Conservation (phyloP, 2,888 invertebrate species). For the Nomada lathburiana region DNA sequence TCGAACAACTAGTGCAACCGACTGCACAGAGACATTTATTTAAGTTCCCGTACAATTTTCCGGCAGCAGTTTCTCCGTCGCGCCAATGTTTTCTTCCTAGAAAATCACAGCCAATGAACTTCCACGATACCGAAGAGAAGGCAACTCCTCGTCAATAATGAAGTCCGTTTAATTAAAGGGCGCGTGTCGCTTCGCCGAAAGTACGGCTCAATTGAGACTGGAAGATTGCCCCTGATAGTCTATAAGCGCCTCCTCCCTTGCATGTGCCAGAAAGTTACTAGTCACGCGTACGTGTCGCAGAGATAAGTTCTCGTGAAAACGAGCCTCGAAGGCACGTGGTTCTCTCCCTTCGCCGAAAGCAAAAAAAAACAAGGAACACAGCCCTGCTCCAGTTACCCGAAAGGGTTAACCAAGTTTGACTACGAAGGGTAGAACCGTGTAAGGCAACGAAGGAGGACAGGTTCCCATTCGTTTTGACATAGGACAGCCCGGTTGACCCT, state of each 20-base stretch:
- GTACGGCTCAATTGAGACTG: slow-evolving; percentile 37
- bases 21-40: not conserved
- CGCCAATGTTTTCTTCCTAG: not conserved
- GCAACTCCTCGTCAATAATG: slow-evolving; percentile 40
- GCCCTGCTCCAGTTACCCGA: slow-evolving; percentile 30
- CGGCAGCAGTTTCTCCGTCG: not conserved
- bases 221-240: slow-evolving; percentile 34
- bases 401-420: slow-evolving; percentile 59
- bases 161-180: slow-evolving; percentile 47
- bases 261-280: not conserved
- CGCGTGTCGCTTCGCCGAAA: slow-evolving; percentile 35
- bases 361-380: not conserved
- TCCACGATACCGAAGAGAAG: slow-evolving; percentile 21
- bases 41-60: not conserved
- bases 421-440: slow-evolving; percentile 41
- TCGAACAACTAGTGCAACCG: not conserved
- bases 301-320: slow-evolving; percentile 39
- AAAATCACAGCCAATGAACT: slow-evolving; percentile 7
- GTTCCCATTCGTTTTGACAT: slow-evolving; percentile 32
- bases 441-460: slow-evolving; percentile 31
- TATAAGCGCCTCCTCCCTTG: slow-evolving; percentile 16
- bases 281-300: slow-evolving; percentile 10
- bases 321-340: slow-evolving; percentile 36
- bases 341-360: not conserved
- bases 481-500: slow-evolving; percentile 59